phyloP scores from a whole-genome alignment of 2,797 vertebrate genomes.

The Tenualosa thibaudeaui region DNA sequence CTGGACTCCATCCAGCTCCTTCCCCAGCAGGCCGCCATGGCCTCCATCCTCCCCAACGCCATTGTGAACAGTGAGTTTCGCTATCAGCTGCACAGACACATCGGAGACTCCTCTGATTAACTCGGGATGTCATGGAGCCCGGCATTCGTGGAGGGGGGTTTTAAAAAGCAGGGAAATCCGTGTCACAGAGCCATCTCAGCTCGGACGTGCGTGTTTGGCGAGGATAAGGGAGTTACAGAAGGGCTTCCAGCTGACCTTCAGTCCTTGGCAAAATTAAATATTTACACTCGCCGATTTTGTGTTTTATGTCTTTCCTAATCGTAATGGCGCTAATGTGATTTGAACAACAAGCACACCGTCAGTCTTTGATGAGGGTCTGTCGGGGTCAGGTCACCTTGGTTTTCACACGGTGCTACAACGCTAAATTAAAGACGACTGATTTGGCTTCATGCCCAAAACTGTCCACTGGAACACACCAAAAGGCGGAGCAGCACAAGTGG shows the following conservation, averaged over 20 bases:
- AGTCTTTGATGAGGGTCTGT: constrained; percentile 29
- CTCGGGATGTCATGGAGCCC: background rate
- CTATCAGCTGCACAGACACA: constrained; percentile 7
- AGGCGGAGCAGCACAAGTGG: background rate
- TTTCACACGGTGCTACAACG: constrained; percentile 2
- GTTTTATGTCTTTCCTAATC: constrained; percentile 35
- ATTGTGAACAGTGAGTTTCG: constrained; percentile 85
- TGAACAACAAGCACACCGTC: constrained; percentile 28
- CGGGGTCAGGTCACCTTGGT: constrained; percentile 16
- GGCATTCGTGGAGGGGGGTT: constrained; percentile 35
- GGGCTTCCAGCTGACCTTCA: constrained; percentile 39
- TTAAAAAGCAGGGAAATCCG: constrained; percentile 38
- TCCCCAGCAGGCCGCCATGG: constrained; percentile 87
- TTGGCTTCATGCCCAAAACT: constrained; percentile 12
- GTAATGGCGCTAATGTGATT: constrained; percentile 33
- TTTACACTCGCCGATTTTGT: constrained; percentile 33
- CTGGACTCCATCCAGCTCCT: constrained; percentile 84
- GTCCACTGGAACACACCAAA: background rate
- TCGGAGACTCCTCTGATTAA: background rate
- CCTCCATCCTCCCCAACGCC: constrained; percentile 83
- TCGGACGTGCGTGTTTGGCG: constrained; percentile 39
- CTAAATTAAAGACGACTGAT: constrained; percentile 16
- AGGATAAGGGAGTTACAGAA: constrained; percentile 38
- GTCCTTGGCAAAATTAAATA: constrained; percentile 36
- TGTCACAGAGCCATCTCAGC: constrained; percentile 33